These are phyloP conservation scores for Latrodectus elegans DNA, from an alignment of 2,888 invertebrate genomes.

Conservation along the genomic window DNA sequence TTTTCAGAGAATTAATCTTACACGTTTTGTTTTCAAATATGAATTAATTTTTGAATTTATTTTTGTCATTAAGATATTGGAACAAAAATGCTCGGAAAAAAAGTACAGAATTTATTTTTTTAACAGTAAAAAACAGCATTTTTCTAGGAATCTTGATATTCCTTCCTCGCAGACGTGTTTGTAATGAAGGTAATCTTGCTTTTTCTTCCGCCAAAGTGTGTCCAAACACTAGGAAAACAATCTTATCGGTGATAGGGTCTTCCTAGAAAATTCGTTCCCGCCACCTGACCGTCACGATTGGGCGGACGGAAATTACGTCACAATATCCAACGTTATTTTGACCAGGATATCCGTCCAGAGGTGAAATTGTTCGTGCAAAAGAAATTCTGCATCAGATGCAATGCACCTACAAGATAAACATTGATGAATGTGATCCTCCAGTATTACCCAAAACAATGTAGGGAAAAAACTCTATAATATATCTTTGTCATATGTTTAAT, in stretches of 20 bases:
- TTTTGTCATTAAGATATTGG: too few relatives aligned
- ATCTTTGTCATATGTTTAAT: too few relatives aligned
- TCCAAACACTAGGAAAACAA: conserved; percentile 1
- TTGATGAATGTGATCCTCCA: conserved; percentile 1
- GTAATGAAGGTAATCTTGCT: conserved; percentile 25
- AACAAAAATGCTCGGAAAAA: too few relatives aligned
- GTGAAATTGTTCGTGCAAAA: conserved; percentile 41
- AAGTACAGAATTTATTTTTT: too few relatives aligned
- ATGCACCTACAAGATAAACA: conserved; percentile 6
- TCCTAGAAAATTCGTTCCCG: conserved; percentile 17
- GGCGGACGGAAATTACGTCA: conserved; percentile 57
- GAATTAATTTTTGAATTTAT: too few relatives aligned
- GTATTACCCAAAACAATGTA: too few relatives aligned
- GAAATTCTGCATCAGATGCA: conserved; percentile 12
- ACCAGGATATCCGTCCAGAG: conserved; percentile 48
- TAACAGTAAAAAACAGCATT: background rate
- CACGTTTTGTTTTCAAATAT: too few relatives aligned
- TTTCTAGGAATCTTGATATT: conserved; percentile 15
- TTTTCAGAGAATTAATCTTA: too few relatives aligned
- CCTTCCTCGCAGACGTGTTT: background rate
- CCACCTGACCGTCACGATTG: conserved; percentile 49
- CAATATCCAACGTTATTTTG: conserved; percentile 26
- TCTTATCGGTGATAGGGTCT: conserved; percentile 33
- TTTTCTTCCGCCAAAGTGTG: conserved; percentile 21
- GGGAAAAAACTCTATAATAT: too few relatives aligned